Conservation (phyloP, 35 echinoderm and acorn worm genomes). For the Eucidaris tribuloides region DNA sequence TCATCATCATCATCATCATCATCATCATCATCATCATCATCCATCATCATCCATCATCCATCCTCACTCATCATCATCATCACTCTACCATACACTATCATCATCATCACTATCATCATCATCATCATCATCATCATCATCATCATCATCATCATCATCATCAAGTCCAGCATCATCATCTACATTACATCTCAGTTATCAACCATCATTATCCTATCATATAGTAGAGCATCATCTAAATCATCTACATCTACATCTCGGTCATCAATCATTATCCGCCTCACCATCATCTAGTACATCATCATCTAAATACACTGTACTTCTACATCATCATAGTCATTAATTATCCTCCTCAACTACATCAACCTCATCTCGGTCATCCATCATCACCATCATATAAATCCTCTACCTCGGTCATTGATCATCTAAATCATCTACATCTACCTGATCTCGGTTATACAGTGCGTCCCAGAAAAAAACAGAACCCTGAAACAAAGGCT, state of each 20-base stretch:
- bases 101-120: not conserved
- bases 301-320: not conserved
- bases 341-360: not conserved
- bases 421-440: too few relatives aligned
- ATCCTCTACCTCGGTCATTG: too few relatives aligned
- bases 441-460: too few relatives aligned
- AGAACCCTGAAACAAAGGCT: too few relatives aligned
- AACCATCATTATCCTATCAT: too few relatives aligned
- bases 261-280: not conserved
- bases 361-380: too few relatives aligned
- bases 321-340: not conserved
- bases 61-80: too few relatives aligned
- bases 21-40: too few relatives aligned
- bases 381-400: too few relatives aligned
- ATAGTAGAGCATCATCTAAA: not conserved
- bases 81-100: not conserved
- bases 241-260: not conserved
- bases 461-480: too few relatives aligned
- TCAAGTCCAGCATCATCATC: not conserved
- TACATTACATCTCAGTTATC: too few relatives aligned
- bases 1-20: not conserved
- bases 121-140: not conserved
- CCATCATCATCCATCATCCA: too few relatives aligned
- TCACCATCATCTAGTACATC: not conserved
- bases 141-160: not conserved